Base-by-base conservation (phyloP, 2,797 vertebrate species). In the Enteromius treurensis region DNA sequence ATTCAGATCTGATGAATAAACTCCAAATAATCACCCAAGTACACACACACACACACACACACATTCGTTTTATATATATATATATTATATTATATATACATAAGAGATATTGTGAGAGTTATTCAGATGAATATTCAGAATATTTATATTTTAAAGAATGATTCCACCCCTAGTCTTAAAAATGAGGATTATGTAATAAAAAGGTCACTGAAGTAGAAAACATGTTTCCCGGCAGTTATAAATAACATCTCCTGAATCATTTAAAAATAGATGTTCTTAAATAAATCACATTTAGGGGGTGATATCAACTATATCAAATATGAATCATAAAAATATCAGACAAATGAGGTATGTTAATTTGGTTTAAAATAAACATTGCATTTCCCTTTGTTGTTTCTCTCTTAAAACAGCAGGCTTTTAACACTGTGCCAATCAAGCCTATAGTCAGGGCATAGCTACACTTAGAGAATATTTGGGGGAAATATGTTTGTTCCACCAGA, bases 1-100 rank as follows among this genome's bases (percentile, higher is more conserved):
- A 34, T n/a, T 49, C 26, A 74, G 70, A 74, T 34, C 26, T 51
- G 47, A 74, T 74, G 4, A 74, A 21, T 32, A 51, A 49, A 17
- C 42, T 74, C 10, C 70, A 74, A 53, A 74, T 74, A 32, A 47
- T 74, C 26, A 74, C 51, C 23, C 42, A 70, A 9, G 49, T 37
- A 5, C 1, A 55, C 40, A 40, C 40, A 40, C 1, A 37, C 34
- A 37, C 5, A 37, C 5, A 37, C 5, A 37, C 34, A 37, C n/a
- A n/a, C n/a, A n/a, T n/a, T n/a, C n/a, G n/a, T n/a, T n/a, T n/a
- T n/a, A n/a, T n/a, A n/a, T n/a, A n/a, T n/a, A n/a, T n/a, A n/a
- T n/a, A n/a, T n/a, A n/a, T n/a, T n/a, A n/a, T n/a, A n/a, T n/a
- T n/a, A n/a, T 9, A 40, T n/a, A 14, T 37, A 34, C 21, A 34